Evolutionary conservation across 92 coral and sea anemone genomes (phyloP).

Genomic region (Bergia puertoricense): DNA sequence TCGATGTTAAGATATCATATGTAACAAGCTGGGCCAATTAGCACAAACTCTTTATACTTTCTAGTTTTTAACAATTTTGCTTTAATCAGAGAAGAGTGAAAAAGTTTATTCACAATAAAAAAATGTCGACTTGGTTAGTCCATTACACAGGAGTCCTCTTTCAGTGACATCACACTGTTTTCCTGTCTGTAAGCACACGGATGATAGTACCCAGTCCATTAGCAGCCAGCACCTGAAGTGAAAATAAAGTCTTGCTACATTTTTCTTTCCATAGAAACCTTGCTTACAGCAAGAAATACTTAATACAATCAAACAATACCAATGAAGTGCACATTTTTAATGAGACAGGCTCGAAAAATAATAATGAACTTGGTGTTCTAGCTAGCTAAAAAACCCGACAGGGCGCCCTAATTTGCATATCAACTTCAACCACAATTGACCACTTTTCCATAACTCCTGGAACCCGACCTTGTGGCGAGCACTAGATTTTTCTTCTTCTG

Average conservation of each 20-base stretch:
- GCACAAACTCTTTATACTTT: not conserved
- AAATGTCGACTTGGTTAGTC: not conserved
- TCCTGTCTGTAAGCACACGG: constrained; percentile 92
- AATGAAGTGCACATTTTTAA: too few species aligned
- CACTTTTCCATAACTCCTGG: too few species aligned
- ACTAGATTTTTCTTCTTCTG: too few species aligned
- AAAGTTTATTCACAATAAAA: constrained; percentile 1
- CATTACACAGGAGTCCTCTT: not conserved
- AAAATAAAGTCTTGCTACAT: not conserved
- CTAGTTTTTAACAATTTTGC: constrained; percentile 4
- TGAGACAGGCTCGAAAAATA: too few species aligned
- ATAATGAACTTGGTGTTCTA: too few species aligned
- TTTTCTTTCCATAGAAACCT: not conserved
- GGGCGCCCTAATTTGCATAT: too few species aligned
- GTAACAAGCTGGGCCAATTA: not conserved
- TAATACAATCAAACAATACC: too few species aligned
- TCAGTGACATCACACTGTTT: constrained; percentile 66
- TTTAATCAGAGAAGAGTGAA: not conserved
- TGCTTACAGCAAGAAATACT: too few species aligned
- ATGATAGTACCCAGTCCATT: constrained; percentile 91
- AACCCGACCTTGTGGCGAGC: too few species aligned
- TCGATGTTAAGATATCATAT: not conserved
- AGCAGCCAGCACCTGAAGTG: constrained; percentile 75
- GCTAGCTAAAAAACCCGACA: too few species aligned
- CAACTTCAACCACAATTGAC: too few species aligned